These are phyloP conservation scores for Brachylomia viminalis DNA, from an alignment of 2,888 invertebrate species.

Conservation along the genomic window DNA sequence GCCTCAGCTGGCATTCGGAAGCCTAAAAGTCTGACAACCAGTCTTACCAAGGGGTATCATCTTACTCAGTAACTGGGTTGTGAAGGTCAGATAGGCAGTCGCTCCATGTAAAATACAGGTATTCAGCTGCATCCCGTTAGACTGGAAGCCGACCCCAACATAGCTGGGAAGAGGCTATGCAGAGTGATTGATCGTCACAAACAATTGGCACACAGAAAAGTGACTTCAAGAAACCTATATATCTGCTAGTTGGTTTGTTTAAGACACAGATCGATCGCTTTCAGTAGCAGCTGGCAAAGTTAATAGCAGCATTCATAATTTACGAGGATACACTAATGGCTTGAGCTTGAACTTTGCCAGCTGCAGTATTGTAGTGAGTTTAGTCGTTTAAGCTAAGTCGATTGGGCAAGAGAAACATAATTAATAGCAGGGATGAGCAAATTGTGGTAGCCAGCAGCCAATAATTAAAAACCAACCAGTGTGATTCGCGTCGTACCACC, in stretches of 20 bases:
- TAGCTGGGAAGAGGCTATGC: no score
- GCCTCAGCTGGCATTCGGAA: no score
- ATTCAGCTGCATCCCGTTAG: no score
- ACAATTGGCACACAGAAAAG: background rate
- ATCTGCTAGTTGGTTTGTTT: background rate
- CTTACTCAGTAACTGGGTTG: no score
- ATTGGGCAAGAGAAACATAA: no score
- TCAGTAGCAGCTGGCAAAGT: background rate
- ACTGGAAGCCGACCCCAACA: no score
- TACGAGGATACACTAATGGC: slow-evolving; percentile 16
- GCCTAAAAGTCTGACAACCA: no score
- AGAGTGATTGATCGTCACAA: no score
- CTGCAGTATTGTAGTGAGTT: slow-evolving; percentile 29
- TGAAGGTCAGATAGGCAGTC: no score
- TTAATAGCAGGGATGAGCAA: background rate
- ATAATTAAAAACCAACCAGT: background rate
- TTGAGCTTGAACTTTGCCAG: background rate
- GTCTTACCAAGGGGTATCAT: no score
- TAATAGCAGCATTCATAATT: slow-evolving; percentile 21
- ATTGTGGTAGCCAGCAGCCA: background rate
- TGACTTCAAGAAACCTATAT: background rate
- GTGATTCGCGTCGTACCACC: background rate
- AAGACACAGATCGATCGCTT: slow-evolving; percentile 3
- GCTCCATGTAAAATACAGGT: no score
- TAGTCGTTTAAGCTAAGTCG: background rate